Conservation (phyloP, 2,888 invertebrate species). For the Folsomia candida region DNA sequence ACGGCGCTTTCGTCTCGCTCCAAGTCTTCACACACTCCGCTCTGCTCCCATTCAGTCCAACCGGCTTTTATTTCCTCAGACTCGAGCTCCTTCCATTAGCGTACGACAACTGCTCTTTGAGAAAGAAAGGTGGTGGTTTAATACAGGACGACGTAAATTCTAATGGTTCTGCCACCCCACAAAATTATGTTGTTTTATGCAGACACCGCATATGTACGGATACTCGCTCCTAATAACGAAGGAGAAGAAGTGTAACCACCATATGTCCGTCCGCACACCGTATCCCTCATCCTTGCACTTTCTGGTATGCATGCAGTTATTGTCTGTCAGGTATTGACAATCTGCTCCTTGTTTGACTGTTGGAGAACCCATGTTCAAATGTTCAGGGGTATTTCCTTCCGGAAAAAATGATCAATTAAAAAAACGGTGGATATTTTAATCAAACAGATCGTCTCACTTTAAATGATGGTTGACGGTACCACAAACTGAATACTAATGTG, state of each 20-base stretch:
- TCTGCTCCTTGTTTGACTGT: background rate
- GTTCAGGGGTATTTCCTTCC: background rate
- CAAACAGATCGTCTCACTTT: background rate
- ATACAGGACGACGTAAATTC: background rate
- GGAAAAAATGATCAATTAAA: background rate
- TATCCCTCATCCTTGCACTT: too few relatives aligned
- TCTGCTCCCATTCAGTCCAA: background rate
- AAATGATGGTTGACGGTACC: background rate
- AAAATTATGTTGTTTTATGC: too few relatives aligned
- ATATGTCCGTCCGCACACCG: too few relatives aligned
- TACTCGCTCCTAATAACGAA: too few relatives aligned
- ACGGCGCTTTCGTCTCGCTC: background rate
- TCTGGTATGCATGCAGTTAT: background rate
- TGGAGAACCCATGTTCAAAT: background rate
- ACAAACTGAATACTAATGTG: background rate
- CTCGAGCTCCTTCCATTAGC: background rate
- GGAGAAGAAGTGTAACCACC: too few relatives aligned
- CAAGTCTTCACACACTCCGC: background rate
- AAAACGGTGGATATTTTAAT: background rate
- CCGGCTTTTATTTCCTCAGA: background rate
- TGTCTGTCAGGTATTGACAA: background rate
- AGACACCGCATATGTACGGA: too few relatives aligned
- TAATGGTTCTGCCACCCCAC: too few relatives aligned
- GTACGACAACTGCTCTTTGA: background rate
- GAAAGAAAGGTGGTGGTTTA: background rate